These are phyloP conservation scores for Cladorhizidae sp. DNA, from an alignment of 37 sponge, comb jelly and placozoan genomes.

Conservation along the genomic window DNA sequence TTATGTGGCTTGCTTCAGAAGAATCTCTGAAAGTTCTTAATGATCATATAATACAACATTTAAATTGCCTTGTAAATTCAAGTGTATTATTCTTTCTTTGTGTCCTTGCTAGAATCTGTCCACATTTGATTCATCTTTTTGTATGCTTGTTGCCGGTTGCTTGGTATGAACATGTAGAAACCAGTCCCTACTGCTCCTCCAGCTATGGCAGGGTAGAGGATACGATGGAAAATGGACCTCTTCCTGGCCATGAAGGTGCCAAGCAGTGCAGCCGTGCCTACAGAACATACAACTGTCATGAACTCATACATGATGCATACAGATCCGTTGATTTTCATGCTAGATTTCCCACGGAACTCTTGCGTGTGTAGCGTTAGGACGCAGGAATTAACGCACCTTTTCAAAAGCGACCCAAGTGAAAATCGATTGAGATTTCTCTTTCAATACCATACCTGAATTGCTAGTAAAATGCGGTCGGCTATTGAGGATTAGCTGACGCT, in stretches of 20 bases:
- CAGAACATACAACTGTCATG: neutral
- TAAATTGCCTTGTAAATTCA: neutral
- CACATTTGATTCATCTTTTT: neutral
- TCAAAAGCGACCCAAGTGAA: too few species aligned
- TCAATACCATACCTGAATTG: too few species aligned
- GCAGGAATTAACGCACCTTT: too few species aligned
- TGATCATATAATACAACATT: neutral
- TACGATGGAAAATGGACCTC: constrained; percentile 4
- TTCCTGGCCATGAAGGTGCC: constrained; percentile 37
- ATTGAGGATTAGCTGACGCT: too few species aligned
- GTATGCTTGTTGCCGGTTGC: neutral
- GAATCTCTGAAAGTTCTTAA: constrained; percentile 62
- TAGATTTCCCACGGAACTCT: too few species aligned
- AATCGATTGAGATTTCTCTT: too few species aligned
- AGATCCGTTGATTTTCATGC: too few species aligned
- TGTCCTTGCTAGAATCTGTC: neutral
- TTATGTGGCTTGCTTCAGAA: constrained; percentile 70
- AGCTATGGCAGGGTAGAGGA: constrained; percentile 27
- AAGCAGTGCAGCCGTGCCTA: constrained; percentile 30
- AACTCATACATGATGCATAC: too few species aligned
- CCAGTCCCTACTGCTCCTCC: constrained; percentile 18
- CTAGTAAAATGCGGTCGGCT: too few species aligned
- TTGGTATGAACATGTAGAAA: neutral
- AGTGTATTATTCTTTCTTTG: neutral
- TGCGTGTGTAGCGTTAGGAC: too few species aligned